Base-by-base conservation (phyloP, 1,140 invertebrate species). In the Brachionus angularis region DNA sequence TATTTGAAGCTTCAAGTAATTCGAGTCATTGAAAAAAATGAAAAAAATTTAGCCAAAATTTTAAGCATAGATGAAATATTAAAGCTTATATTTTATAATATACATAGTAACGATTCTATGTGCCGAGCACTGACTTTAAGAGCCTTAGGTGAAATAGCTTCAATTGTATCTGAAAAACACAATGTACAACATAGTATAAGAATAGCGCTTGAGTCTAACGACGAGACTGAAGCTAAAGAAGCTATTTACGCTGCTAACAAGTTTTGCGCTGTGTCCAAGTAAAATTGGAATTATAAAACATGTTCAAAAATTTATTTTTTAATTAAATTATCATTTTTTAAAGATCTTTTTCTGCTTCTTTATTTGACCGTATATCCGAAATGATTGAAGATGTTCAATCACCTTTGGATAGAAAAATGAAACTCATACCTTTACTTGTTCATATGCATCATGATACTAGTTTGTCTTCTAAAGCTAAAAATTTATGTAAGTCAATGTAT, bases 151-250 rank as follows among this genome's bases (percentile, higher is more conserved):
- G 62, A 67, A 67, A 67, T 67, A 31, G 46, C 62, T 7, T 42
- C 62, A 5, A 67, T 67, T n/a, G 47, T 67, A 5, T 47, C 39
- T 31, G 62, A 67, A 47, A 46, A 67, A 34, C 62, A 67, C 18
- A 67, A 67, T 67, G 62, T 67, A 21, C 62, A 67, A 7, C 62
- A 67, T 29, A 47, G 42, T 47, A 67, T 67, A 33, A 21, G 62
- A 16, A 39, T 67, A 16, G 62, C 62, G 2, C 23, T 67, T 5
- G 62, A 67, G 18, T 67, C 62, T 31, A 16, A 49, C 23, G 62
- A 67, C 23, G 62, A 67, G 21, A 46, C 47, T 16, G 62, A 67
- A 16, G 62, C 47, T n/a, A 67, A 67, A 36, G 62, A 67, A 27
- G 62, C 62, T 5, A 47, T 67, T 33, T 67, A 67, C 36, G 62